Evolutionary conservation across 2,888 invertebrate genomes (phyloP).

Genomic region (Dichetophora obliterata): DNA sequence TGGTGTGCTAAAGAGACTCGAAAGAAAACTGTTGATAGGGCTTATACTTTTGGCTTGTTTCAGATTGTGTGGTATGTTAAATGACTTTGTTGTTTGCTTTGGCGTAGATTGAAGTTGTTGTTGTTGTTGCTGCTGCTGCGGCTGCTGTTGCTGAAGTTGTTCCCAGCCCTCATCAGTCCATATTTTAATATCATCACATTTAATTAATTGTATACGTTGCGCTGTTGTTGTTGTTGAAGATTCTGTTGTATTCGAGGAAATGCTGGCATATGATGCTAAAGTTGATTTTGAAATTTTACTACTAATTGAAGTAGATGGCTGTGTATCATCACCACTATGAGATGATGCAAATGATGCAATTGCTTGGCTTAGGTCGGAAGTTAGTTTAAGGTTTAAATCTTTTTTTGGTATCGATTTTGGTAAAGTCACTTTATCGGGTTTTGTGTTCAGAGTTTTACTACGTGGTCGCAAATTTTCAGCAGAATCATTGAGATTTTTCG

Average conservation of each 20-base stretch:
- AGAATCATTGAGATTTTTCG: conserved; percentile 29
- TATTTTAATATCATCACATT: conserved; percentile 69
- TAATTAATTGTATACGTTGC: conserved; percentile 61
- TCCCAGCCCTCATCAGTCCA: conserved; percentile 64
- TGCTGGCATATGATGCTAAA: conserved; percentile 6
- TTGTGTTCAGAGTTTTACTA: conserved; percentile 57
- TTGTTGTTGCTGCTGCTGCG: conserved; percentile 31
- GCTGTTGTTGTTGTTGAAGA: conserved; percentile 45
- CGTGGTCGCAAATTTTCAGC: conserved; percentile 51
- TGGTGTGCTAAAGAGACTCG: conserved; percentile 61
- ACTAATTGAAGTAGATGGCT: conserved; percentile 44
- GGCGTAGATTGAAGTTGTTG: conserved; percentile 33
- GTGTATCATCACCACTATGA: conserved; percentile 43
- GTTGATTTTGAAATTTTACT: conserved; percentile 32
- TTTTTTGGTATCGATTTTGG: conserved; percentile 17
- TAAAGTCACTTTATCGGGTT: conserved; percentile 7
- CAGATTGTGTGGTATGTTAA: conserved; percentile 42
- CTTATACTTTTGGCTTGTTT: conserved; percentile 52
- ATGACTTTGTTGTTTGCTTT: conserved; percentile 39
- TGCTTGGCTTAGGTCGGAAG: background rate
- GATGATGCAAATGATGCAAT: conserved; percentile 37
- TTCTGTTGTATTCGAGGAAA: conserved; percentile 37
- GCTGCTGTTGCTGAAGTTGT: conserved; percentile 39
- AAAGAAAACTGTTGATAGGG: conserved; percentile 59
- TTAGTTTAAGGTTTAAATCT: background rate